Base-by-base conservation (phyloP, 2,888 invertebrate genomes). In the Pachycephus smyrnensis region DNA sequence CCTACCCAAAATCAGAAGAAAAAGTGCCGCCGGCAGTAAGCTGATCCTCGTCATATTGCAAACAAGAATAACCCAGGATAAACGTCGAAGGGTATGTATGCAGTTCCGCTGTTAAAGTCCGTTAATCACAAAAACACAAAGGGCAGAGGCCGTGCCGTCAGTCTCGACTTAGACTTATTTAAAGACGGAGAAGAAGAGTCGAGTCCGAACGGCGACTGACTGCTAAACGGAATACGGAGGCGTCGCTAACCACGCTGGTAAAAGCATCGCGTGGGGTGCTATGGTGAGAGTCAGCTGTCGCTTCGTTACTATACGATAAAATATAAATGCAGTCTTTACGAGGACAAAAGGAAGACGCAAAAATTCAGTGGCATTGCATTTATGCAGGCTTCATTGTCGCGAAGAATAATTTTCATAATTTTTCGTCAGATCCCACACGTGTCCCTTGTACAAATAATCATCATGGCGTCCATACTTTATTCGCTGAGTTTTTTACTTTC, bases 191-290 rank as follows among this genome's bases (percentile, higher is more conserved):
- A 74, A 78, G 76, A 77, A 82, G 78, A 80, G 68, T 77, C 77
- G 78, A 82, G 79, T 77, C 9, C 71, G 71, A 71, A 23, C 71
- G 71, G 30, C 71, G 71, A 71, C 71, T 33, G 71, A 80, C 77
- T 75, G 79, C 81, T 80, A 80, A 80, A 82, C 68, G 77, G 78
- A 76, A 76, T 76, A 78, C 75, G 76, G 36, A 75, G 76, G 76
- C 74, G 36, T 71, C 77, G 78, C 78, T 75, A 80, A 77, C 73
- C 77, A 75, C 76, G 79, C 76, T 79, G 73, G 75, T 73, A 77
- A 76, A 79, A 79, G 75, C 81, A 77, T 78, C 80, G 80, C 80
- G 80, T 82, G 82, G 82, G 82, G 82, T 81, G 74, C 76, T 6
- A 55, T 55, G 55, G 55, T 55, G 81, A 76, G 73, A 79, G 79